Base-by-base conservation (phyloP, 2,888 invertebrate species). In the Caenorhabditis angaria region DNA sequence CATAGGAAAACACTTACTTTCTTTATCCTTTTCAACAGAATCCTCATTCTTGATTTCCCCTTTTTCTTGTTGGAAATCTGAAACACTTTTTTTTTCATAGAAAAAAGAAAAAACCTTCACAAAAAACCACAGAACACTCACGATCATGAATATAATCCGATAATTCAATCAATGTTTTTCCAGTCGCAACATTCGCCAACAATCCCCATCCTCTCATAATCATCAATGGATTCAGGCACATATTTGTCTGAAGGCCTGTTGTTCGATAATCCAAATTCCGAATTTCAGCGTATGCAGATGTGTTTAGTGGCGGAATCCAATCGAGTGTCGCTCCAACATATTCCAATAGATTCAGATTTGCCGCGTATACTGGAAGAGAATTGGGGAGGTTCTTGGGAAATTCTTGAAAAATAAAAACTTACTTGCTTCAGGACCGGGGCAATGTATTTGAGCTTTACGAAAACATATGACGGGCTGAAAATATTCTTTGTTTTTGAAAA, bases 121-220 rank as follows among this genome's bases (percentile, higher is more conserved):
- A 14, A 18, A 48, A 24, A 20, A 20, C 3, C 8, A n/a, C 22
- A 51, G 22, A n/a, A 51, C 3, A 54, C 24, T 27, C 54, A 25
- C 25, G 25, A 27, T 27, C 27, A 10, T 28, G 3, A 8, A 28
- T 6, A 54, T 28, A 54, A 6, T 54, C 27, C 5, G 10, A 32
- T 35, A 71, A 32, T 0, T 71, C 64, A 12, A n/a, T 12, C 1
- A 27, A 8, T 1, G 71, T 71, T 29, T 67, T 71, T n/a, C 28
- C 57, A n/a, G 12, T 2, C 0, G 71, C 60, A 14, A 71, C n/a
- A 47, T 53, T 64, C 18, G 28, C 6, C 27, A 71, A 24, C 1
- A 71, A 51, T 18, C 29, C 60, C 71, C 71, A 71, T 20, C 47
- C 71, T 12, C 71, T 22, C 1, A 67, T 41, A 1, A 41, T 18